Evolutionary conservation across 2,113 vertebrate genomes (phyloP), one percentile per base, ranked within the genome.

Genomic region (Tragelaphus strepsiceros): DNA sequence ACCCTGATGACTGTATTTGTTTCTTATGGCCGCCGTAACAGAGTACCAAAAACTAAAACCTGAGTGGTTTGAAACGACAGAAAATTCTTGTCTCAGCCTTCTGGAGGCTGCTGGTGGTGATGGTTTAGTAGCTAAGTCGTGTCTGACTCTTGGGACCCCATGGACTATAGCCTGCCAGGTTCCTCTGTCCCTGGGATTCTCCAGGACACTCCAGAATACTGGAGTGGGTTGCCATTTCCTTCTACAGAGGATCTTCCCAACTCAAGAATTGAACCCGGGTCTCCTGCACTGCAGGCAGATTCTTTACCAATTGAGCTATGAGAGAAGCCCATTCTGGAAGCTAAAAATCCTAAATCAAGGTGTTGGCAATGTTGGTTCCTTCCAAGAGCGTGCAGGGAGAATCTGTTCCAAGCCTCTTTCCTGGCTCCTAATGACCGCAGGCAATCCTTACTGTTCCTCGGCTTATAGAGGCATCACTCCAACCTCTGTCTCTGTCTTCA

Each of bases 391-490:
- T 1, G 3, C 4, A 22, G 77, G 49, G 19, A 43, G 15, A 26
- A 11, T 30, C 19, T 53, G 12, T 32, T 19, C 15, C n/a, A 4
- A 2, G 46, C 19, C 24, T 46, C 11, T 39, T 32, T 64, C 32
- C 21, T 2, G 4, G 43, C 7, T 67, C 46, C 90, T 30, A 30
- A 46, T 5, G 53, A 64, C 32, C 28, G 13, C 5, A 3, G 16
- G 64, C 17, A 15, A 59, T 11, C 14, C 61, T 26, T 17, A 8
- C 15, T 51, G 30, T 6, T 58, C 35, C n/a, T n/a, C 19, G 56
- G 7, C 32, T 46, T 28, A 24, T 0, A 5, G 61, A 84, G 0
- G 9, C 5, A 4, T 19, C 1, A 7, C 14, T 39, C 51, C 58
- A 22, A 11, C 26, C 49, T 62, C 80, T 67, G 56, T 17, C 51